phyloP scores from a whole-genome alignment of 2,888 invertebrate genomes.

The Nyleta sp. region DNA sequence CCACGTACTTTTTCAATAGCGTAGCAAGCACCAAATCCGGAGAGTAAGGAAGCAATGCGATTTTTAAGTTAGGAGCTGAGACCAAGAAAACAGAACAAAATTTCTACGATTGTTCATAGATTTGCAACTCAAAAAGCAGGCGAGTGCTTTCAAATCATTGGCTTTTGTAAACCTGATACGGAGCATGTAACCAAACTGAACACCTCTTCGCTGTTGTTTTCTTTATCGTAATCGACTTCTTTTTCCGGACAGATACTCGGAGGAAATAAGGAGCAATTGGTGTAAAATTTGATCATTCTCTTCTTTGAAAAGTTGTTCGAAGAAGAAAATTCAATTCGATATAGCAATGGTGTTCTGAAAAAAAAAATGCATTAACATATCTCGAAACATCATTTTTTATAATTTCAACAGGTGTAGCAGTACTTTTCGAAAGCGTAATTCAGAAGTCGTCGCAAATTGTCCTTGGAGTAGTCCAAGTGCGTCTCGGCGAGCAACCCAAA shows the following conservation, averaged over 20 bases:
- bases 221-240: conserved; percentile 41
- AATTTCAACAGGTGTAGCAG: conserved; percentile 54
- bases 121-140: too few species aligned
- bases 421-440: conserved; percentile 70
- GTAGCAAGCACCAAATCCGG: too few species aligned
- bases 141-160: too few species aligned
- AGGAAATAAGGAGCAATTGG: conserved; percentile 54
- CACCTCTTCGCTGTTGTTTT: conserved; percentile 26
- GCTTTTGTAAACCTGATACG: conserved; percentile 22
- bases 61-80: too few species aligned
- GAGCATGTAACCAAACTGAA: conserved; percentile 23
- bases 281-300: conserved; percentile 38
- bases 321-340: conserved; percentile 36
- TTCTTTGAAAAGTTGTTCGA: conserved; percentile 26
- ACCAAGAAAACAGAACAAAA: too few species aligned
- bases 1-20: too few species aligned
- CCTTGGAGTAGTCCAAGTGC: conserved; percentile 71
- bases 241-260: conserved; percentile 44
- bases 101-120: too few species aligned
- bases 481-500: conserved; percentile 73
- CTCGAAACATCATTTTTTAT: conserved; percentile 46
- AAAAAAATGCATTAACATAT: conserved; percentile 24
- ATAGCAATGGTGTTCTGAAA: conserved; percentile 48
- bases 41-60: too few species aligned
- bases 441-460: conserved; percentile 70